Conservation (phyloP, 2,113 vertebrate genomes). For the Lophochroa leadbeateri region DNA sequence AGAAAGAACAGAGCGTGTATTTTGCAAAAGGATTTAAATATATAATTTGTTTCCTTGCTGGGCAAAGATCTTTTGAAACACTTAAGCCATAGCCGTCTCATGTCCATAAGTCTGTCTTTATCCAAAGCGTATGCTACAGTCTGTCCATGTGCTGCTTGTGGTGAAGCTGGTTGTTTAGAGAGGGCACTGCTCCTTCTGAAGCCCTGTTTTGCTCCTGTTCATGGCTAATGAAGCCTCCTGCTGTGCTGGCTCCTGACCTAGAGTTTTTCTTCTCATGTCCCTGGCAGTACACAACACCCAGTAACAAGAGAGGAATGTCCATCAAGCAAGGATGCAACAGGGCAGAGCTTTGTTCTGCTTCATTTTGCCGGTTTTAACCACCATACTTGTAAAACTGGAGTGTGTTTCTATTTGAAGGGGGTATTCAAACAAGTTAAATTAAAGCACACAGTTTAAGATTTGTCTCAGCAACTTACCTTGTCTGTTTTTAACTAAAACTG, state of each 20-base stretch:
- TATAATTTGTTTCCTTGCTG: conserved; percentile 29
- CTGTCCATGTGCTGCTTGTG: background rate
- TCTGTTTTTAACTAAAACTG: background rate
- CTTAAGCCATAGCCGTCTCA: background rate
- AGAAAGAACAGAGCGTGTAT: conserved; percentile 23
- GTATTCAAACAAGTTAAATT: background rate
- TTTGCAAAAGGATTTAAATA: conserved; percentile 24
- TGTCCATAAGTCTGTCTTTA: background rate
- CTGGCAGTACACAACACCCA: background rate
- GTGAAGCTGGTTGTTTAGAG: background rate
- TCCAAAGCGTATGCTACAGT: background rate
- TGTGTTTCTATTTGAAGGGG: background rate
- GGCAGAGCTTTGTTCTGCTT: background rate
- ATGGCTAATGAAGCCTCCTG: conserved; percentile 23
- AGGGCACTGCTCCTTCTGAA: background rate
- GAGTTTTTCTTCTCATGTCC: background rate
- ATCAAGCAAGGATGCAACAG: background rate
- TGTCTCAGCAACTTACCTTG: background rate
- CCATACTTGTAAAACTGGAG: background rate
- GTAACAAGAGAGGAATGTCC: background rate
- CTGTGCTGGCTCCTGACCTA: background rate
- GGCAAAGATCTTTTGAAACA: background rate
- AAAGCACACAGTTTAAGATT: background rate
- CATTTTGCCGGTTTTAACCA: background rate
- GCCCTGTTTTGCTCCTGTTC: background rate